These are phyloP conservation scores for Cottoperca gobio DNA, from an alignment of 2,797 vertebrate species.

Conservation along the genomic window DNA sequence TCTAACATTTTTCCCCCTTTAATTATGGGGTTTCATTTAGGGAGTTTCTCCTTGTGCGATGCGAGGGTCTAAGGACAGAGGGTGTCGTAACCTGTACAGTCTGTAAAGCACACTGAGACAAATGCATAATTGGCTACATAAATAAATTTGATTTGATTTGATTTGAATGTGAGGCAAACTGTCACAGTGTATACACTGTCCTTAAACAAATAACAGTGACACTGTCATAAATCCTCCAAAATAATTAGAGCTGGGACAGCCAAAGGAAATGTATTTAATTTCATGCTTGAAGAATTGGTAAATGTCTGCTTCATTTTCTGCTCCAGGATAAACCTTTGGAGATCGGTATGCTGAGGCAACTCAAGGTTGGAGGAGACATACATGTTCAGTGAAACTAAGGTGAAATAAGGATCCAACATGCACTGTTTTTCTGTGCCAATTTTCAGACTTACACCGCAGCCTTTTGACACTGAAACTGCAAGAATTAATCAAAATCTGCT, in stretches of 20 bases:
- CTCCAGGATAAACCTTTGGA: constrained; percentile 58
- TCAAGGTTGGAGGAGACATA: constrained; percentile 34
- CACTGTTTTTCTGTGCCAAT: constrained; percentile 2
- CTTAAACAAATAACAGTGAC: constrained; percentile 52
- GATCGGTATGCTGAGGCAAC: constrained; percentile 27
- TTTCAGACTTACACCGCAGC: constrained; percentile 19
- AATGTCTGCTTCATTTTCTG: constrained; percentile 47
- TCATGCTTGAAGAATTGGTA: constrained; percentile 58
- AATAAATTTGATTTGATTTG: too few relatives aligned
- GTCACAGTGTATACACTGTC: constrained; percentile 17
- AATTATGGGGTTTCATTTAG: too few relatives aligned
- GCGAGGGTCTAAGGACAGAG: too few relatives aligned
- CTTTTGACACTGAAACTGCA: constrained; percentile 37
- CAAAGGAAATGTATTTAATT: constrained; percentile 63
- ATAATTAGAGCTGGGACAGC: constrained; percentile 59
- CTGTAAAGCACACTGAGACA: too few relatives aligned
- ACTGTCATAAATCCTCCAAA: constrained; percentile 54
- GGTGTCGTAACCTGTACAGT: too few relatives aligned
- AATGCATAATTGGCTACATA: too few relatives aligned
- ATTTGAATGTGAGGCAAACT: constrained; percentile 45
- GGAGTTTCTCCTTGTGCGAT: too few relatives aligned
- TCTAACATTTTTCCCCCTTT: too few relatives aligned
- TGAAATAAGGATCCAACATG: constrained; percentile 1
- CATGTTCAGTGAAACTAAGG: constrained; percentile 22
- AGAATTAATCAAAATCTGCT: constrained; percentile 38